Evolutionary conservation across 1,140 invertebrate species (phyloP), one percentile per base, ranked within the genome.

Genomic region (Campoletis sonorensis): DNA sequence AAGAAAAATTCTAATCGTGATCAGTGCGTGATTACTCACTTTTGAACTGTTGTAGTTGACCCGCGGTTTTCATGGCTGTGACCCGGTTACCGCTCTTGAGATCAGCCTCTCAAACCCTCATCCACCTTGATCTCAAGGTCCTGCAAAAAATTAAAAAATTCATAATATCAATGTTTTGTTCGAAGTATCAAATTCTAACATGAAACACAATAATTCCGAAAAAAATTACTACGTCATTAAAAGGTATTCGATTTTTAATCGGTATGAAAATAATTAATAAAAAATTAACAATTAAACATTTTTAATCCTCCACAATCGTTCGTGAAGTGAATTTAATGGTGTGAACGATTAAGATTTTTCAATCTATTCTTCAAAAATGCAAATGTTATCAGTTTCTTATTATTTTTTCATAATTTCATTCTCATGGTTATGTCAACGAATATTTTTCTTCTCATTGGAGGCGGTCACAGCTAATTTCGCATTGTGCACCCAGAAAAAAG

Each of bases 31-130:
- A 58, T 58, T 26, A 89, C 89, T 90, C 70, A 90, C 89, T 90
- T 83, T 87, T 90, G 79, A 88, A 90, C 51, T 87, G 88, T 33
- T 87, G 88, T 30, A 90, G 68, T 33, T 89, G 85, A 4, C 87
- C 49, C 16, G 84, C 26, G 15, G 82, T 85, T 84, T 86, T 90
- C 89, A 90, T 90, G 86, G 83, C 54, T 87, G 45, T 37, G 61
- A 21, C 61, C 61, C 51, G 51, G 16, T 54, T 54, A 54, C 51
- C 23, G 23, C 61, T 64, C 23, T 64, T 26, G 27, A 64, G 61
- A 64, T 64, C 23, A 64, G 61, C 61, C 23, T 64, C 61, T 23
- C 61, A 64, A 64, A 64, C 23, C 61, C 61, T 26, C 61, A n/a
- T 64, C 61, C 61, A 64, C 61, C 23, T 64, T 21, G 61, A 64